Base-by-base conservation (phyloP, 2,113 vertebrate genomes). In the Bungarus multicinctus region DNA sequence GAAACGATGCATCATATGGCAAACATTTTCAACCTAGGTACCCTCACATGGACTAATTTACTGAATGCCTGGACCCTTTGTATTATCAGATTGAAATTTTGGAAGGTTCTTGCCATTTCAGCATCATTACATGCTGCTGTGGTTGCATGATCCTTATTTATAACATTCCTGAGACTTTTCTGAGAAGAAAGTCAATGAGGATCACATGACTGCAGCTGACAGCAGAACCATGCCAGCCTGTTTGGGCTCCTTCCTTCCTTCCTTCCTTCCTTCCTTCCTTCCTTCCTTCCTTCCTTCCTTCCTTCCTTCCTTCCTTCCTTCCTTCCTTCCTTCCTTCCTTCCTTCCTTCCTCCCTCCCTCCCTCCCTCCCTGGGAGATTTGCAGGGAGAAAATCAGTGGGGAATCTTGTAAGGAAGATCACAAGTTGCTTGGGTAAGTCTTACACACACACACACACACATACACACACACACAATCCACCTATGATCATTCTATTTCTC, bases 401-500 rank as follows among this genome's bases (percentile, higher is more conserved):
- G 60, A 64, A 64, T 64, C 30, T 64, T 64, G 30, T 27, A 64
- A 64, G 60, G 60, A 64, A 64, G 4, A 64, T 64, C 30, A 14
- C 60, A 64, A 64, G 60, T 64, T 64, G 58, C 10, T 30, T 64
- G 58, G 25, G 10, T 30, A 64, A 30, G 27, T 64, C 58, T 30
- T 9, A 3, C 23, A 9, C 25, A 55, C 20, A 55, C 54, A 54
- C 22, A 23, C 23, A 23, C 58, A 2, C 55, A 45, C 45, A 45
- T 3, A 3, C 5, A 25, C 4, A n/a, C 5, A 25, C 4, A n/a
- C 60, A n/a, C 4, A n/a, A 1, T n/a, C 11, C 30, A n/a, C 4
- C 30, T 69, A 69, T 16, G 30, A 69, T n/a, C 64, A 69, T 69
- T 69, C 64, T 69, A 16, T 69, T 69, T 69, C 30, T 69, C 12